Conservation (phyloP, 2,797 vertebrate genomes). For the Vireo griseus region DNA sequence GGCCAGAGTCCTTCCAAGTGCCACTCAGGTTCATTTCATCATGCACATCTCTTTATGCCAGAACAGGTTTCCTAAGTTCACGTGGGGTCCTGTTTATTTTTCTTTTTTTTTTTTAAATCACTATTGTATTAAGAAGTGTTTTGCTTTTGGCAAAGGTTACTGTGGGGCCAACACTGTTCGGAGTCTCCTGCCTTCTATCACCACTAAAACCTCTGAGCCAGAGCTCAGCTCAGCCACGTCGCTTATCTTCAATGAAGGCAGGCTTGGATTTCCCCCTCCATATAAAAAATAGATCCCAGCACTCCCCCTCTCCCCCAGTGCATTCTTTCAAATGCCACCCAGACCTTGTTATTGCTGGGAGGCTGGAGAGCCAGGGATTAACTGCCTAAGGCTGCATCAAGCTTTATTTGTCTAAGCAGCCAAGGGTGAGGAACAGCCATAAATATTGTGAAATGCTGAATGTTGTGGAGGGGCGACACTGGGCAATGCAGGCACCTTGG, state of each 20-base stretch:
- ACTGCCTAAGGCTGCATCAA: slow-evolving; percentile 37
- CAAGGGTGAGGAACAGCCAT: neutral
- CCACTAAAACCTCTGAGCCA: neutral
- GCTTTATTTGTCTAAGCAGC: slow-evolving; percentile 66
- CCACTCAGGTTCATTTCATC: neutral
- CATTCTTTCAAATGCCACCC: slow-evolving; percentile 55
- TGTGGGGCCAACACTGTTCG: neutral
- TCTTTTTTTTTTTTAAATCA: neutral
- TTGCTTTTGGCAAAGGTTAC: slow-evolving; percentile 55
- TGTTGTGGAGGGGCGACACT: fast-evolving
- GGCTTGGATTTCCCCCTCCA: neutral
- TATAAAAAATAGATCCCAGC: neutral
- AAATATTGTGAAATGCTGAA: slow-evolving; percentile 44
- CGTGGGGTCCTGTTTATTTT: slow-evolving; percentile 39
- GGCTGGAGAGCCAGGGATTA: slow-evolving; percentile 30
- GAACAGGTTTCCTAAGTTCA: slow-evolving; percentile 23
- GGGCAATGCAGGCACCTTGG: neutral
- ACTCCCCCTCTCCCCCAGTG: neutral
- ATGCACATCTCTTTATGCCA: neutral
- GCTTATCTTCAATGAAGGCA: slow-evolving; percentile 8
- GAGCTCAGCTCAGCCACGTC: neutral
- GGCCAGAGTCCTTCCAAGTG: neutral
- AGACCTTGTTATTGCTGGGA: slow-evolving; percentile 51
- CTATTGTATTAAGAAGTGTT: slow-evolving; percentile 55
- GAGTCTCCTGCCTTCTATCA: slow-evolving; percentile 45